A percentile compares a stretch with the other conserved stretches of the same genome.
These are phyloP conservation scores for Leptopilina boulardi DNA, from an alignment of 1,140 invertebrate species.

Conservation along the genomic window DNA sequence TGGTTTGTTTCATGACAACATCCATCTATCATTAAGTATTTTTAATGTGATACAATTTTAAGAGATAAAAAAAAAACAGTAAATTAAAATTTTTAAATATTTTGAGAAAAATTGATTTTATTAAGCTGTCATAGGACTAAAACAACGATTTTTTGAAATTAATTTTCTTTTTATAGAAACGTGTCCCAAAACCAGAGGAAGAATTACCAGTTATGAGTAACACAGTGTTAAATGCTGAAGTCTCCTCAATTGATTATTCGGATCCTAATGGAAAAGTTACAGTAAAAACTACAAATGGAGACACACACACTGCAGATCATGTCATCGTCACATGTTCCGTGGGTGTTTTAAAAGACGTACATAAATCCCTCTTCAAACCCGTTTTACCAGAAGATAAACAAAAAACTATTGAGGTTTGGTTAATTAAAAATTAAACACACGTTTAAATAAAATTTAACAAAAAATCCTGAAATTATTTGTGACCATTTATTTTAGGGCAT, in stretches of 20 bases:
- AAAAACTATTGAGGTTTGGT: not conserved
- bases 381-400: constrained; percentile 61
- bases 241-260: constrained; percentile 64
- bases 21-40: not conserved
- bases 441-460: no score
- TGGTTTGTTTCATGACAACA: constrained; percentile 59
- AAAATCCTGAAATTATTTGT: constrained; percentile 2
- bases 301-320: constrained; percentile 66
- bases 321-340: constrained; percentile 74
- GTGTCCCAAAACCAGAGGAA: constrained; percentile 58
- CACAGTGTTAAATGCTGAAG: constrained; percentile 64
- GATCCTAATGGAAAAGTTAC: constrained; percentile 49
- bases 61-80: not conserved
- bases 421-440: no score
- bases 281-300: constrained; percentile 64
- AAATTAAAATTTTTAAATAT: no score
- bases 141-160: no score
- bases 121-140: no score
- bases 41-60: no score
- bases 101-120: no score
- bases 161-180: constrained; percentile 56
- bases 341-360: constrained; percentile 72
- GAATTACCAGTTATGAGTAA: constrained; percentile 64
- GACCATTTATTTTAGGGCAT: constrained; percentile 65
- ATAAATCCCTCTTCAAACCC: constrained; percentile 40